Evolutionary conservation across 30 jellyfish, hydroid and myxozoan species (phyloP).

Genomic region (Turritopsis dohrnii): DNA sequence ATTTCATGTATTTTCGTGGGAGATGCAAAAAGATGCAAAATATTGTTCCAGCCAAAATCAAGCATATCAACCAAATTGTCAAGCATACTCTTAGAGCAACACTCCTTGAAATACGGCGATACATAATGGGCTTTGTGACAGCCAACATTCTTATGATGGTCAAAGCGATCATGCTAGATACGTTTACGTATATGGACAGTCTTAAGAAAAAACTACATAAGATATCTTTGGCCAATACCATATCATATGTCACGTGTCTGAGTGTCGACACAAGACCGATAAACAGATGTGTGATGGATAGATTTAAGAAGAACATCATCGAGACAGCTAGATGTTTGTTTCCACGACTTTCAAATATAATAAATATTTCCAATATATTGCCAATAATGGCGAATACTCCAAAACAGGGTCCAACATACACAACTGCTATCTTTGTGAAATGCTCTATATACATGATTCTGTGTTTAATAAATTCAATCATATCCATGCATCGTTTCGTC

Average conservation of each 20-base stretch:
- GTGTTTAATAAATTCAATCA: neutral
- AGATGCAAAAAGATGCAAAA: neutral
- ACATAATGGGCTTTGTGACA: neutral
- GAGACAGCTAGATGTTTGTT: conserved; percentile 4
- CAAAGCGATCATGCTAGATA: neutral
- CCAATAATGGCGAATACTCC: neutral
- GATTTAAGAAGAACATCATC: neutral
- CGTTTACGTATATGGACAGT: neutral
- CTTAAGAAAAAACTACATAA: neutral
- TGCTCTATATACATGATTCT: neutral
- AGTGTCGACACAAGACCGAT: neutral
- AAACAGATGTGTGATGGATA: neutral
- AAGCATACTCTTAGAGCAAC: neutral
- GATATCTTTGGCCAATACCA: neutral
- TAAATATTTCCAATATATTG: neutral
- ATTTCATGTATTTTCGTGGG: neutral
- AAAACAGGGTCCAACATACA: neutral
- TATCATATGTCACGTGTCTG: neutral
- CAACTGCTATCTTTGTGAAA: neutral
- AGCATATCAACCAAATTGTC: neutral
- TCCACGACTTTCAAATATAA: neutral
- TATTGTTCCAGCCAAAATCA: neutral
- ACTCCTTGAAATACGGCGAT: neutral
- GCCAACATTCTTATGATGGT: neutral
- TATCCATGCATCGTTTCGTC: neutral